phyloP scores from a whole-genome alignment of 2,888 invertebrate species.

The Drosophila aldrichi region DNA sequence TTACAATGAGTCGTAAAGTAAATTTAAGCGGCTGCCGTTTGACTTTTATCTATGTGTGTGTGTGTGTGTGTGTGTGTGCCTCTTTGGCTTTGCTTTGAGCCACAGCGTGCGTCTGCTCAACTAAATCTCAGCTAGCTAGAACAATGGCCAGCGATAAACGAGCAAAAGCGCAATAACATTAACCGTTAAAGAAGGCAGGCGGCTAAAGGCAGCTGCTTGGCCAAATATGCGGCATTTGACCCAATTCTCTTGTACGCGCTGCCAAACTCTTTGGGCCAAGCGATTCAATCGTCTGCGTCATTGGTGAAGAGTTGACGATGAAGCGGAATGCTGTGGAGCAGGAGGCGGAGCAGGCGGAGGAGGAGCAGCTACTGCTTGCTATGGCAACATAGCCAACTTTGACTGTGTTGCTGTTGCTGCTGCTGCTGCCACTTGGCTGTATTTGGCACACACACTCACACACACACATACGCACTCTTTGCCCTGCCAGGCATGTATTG shows the following conservation, averaged over 20 bases:
- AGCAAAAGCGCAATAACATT: conserved; percentile 77
- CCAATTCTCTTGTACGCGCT: conserved; percentile 60
- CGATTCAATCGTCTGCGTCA: conserved; percentile 74
- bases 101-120: conserved; percentile 2
- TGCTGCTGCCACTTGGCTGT: conserved; percentile 33
- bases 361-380: not conserved
- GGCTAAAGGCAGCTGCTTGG: conserved; percentile 49
- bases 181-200: conserved; percentile 69
- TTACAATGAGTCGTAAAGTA: conserved; percentile 75
- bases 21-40: conserved; percentile 69
- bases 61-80: conserved; percentile 36
- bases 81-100: conserved; percentile 52
- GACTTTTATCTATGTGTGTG: conserved; percentile 54
- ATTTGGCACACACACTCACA: conserved; percentile 67
- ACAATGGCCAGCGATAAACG: conserved; percentile 62
- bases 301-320: conserved; percentile 28
- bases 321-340: not conserved
- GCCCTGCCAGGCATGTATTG: conserved; percentile 46
- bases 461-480: conserved; percentile 45
- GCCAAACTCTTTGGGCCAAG: conserved; percentile 62
- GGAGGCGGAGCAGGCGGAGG: not conserved
- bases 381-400: conserved; percentile 58
- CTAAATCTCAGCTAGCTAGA: conserved; percentile 52
- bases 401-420: too few relatives aligned
- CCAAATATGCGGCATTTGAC: conserved; percentile 75